Percentiles rank a stretch among this genome's conserved stretches.
Conservation (phyloP, 2,797 vertebrate genomes). For the Amphiprion clarkii region DNA sequence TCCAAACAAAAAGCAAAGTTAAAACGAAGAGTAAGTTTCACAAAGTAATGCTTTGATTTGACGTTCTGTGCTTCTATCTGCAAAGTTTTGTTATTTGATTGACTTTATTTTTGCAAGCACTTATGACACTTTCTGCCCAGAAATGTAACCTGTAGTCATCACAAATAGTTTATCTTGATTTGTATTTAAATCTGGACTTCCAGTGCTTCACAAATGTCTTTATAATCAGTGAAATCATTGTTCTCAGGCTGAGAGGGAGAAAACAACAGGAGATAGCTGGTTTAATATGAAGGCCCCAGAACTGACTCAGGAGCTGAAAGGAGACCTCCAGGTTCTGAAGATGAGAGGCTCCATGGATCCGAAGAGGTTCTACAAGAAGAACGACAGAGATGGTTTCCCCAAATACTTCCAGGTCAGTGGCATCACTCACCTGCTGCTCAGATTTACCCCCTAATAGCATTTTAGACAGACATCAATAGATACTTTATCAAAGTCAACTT, state of each 20-base stretch:
- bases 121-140: no score
- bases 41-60: background rate
- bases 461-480: no score
- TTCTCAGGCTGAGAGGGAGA: conserved; percentile 88
- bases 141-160: no score
- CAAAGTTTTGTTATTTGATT: background rate
- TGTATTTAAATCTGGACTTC: background rate
- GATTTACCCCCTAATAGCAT: background rate
- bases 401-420: conserved; percentile 94
- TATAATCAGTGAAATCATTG: background rate
- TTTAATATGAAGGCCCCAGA: conserved; percentile 98
- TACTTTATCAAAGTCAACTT: no score
- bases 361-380: conserved; percentile 98
- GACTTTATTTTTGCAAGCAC: background rate
- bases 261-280: conserved; percentile 93
- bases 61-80: background rate
- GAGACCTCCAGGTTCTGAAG: conserved; percentile 92
- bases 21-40: conserved; percentile 87
- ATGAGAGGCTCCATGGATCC: conserved; percentile 94
- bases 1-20: conserved; percentile 89
- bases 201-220: background rate
- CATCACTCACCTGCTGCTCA: background rate
- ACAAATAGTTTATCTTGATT: no score
- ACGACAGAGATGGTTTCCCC: conserved; percentile 94
- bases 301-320: conserved; percentile 91